phyloP scores from a whole-genome alignment of 2,113 vertebrate genomes.

The Hippotragus niger region DNA sequence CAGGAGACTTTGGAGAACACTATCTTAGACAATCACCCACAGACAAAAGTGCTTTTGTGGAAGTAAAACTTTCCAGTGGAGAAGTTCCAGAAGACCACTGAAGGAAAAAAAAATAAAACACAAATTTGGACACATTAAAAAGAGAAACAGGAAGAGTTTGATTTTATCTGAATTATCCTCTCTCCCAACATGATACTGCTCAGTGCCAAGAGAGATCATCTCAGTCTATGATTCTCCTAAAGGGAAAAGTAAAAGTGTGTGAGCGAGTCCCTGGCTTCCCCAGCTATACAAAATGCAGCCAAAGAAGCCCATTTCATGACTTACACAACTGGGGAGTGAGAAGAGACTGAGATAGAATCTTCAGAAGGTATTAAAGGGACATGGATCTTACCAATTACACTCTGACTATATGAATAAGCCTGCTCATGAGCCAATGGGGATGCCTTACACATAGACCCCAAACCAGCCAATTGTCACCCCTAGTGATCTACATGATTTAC shows the following conservation, averaged over 20 bases:
- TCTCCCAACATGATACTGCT: neutral
- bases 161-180: neutral
- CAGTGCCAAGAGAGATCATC: neutral
- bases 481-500: neutral
- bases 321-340: neutral
- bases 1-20: neutral
- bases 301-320: neutral
- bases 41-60: neutral
- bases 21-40: too few relatives aligned
- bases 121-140: neutral
- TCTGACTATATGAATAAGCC: neutral
- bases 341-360: neutral
- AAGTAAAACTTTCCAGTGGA: neutral
- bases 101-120: too few relatives aligned
- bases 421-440: neutral
- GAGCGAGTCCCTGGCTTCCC: neutral
- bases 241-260: neutral
- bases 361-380: neutral
- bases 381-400: neutral
- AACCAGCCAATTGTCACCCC: neutral
- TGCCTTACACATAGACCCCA: neutral
- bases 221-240: neutral
- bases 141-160: neutral
- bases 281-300: neutral
- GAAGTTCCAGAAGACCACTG: neutral